These are phyloP conservation scores for Melikaiella ostensackeni DNA, from an alignment of 2,888 invertebrate genomes.

Conservation along the genomic window DNA sequence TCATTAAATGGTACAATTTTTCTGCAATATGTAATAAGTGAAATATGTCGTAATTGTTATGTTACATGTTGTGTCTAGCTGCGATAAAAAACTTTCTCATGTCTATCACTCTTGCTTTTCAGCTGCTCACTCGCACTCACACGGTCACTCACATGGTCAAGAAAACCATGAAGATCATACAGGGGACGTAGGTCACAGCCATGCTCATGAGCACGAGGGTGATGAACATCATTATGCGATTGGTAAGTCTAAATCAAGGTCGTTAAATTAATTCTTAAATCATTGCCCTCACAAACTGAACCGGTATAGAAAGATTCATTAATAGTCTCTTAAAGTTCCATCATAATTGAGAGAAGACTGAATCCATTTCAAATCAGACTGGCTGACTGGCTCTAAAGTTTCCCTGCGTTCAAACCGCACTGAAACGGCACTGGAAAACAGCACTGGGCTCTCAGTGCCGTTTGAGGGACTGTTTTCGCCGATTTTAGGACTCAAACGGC, in stretches of 20 bases:
- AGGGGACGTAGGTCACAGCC: conserved; percentile 48
- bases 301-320: neutral
- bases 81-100: neutral
- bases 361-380: too few species aligned
- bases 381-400: too few species aligned
- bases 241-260: conserved; percentile 44
- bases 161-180: conserved; percentile 49
- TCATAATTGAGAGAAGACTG: too few species aligned
- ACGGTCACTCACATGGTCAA: conserved; percentile 58
- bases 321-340: too few species aligned
- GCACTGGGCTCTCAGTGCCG: too few species aligned
- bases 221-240: conserved; percentile 49
- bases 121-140: conserved; percentile 70
- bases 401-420: too few species aligned
- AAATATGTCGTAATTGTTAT: neutral
- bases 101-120: conserved; percentile 49
- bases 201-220: conserved; percentile 47
- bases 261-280: conserved; percentile 24
- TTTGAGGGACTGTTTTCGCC: too few species aligned
- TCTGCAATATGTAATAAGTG: too few species aligned
- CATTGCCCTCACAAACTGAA: neutral
- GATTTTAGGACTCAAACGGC: too few species aligned
- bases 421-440: too few species aligned
- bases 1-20: too few species aligned
- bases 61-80: neutral